phyloP scores from a whole-genome alignment of 2,888 invertebrate species.

The Liodrosophila aerea region DNA sequence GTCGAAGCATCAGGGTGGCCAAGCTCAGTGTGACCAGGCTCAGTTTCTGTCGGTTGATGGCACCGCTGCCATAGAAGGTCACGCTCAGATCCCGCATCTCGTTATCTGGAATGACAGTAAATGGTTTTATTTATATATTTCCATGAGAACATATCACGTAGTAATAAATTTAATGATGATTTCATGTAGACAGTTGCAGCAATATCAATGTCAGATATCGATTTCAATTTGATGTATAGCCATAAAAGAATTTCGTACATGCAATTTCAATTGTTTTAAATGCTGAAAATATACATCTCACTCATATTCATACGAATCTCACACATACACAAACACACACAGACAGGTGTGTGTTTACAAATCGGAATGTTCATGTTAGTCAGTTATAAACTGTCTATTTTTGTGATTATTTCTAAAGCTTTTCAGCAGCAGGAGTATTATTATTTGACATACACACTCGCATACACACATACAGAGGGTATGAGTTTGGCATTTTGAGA shows the following conservation, averaged over 20 bases:
- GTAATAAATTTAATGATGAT: constrained; percentile 25
- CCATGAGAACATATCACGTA: constrained; percentile 1
- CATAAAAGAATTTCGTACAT: constrained; percentile 55
- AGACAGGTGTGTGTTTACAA: constrained; percentile 1
- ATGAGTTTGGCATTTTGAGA: constrained; percentile 23
- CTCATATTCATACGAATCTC: not conserved
- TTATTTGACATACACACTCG: constrained; percentile 10
- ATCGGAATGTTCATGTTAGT: constrained; percentile 32
- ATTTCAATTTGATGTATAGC: constrained; percentile 1
- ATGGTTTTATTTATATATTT: constrained; percentile 17
- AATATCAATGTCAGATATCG: not conserved
- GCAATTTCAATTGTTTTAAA: constrained; percentile 58
- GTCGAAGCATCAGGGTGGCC: constrained; percentile 53
- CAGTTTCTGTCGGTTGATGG: constrained; percentile 56
- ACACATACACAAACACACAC: constrained; percentile 13
- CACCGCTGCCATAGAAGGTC: constrained; percentile 81
- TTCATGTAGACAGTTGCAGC: constrained; percentile 4
- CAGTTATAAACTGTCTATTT: constrained; percentile 37
- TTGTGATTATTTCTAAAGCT: constrained; percentile 13
- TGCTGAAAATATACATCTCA: constrained; percentile 14
- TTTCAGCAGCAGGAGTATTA: constrained; percentile 36
- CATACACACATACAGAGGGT: constrained; percentile 11
- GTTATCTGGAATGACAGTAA: constrained; percentile 73
- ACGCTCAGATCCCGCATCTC: constrained; percentile 83
- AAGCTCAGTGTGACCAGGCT: constrained; percentile 58